These are phyloP conservation scores for Heliothis subflexa DNA, from an alignment of 1,140 invertebrate genomes.

Conservation along the genomic window DNA sequence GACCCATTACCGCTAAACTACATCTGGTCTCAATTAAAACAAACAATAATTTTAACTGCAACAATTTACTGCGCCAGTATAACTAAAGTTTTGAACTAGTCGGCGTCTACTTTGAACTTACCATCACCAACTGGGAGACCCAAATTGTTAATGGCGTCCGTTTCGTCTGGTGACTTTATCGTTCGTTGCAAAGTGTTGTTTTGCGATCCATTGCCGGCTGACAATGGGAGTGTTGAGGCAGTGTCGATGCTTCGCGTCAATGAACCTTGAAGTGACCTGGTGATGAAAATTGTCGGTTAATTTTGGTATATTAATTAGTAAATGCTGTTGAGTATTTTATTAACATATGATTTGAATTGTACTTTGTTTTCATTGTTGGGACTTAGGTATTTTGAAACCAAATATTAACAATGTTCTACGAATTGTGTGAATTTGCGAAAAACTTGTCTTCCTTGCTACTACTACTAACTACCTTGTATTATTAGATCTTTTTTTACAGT, in stretches of 20 bases:
- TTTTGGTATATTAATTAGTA: background rate
- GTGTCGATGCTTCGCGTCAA: slow-evolving; percentile 82
- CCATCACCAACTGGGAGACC: slow-evolving; percentile 74
- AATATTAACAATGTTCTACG: background rate
- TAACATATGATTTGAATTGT: slow-evolving; percentile 17
- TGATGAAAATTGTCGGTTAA: slow-evolving; percentile 3
- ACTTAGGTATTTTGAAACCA: background rate
- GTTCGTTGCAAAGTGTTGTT: slow-evolving; percentile 88
- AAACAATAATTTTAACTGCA: no score
- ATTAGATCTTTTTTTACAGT: no score
- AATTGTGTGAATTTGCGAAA: background rate
- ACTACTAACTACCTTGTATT: no score
- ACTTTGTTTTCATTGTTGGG: background rate
- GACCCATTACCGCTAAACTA: no score
- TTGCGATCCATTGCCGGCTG: slow-evolving; percentile 82
- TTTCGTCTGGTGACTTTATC: slow-evolving; percentile 74
- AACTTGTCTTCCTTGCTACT: no score
- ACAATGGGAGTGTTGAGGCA: slow-evolving; percentile 81
- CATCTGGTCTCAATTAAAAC: no score
- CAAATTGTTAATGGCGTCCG: slow-evolving; percentile 78
- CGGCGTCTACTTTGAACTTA: slow-evolving; percentile 45
- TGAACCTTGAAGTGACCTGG: slow-evolving; percentile 80
- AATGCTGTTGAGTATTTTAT: slow-evolving; percentile 1
- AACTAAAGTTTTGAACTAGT: no score
- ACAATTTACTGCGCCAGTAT: no score